phyloP scores from a whole-genome alignment of 2,113 vertebrate species.

The Gallinago jamesoni region DNA sequence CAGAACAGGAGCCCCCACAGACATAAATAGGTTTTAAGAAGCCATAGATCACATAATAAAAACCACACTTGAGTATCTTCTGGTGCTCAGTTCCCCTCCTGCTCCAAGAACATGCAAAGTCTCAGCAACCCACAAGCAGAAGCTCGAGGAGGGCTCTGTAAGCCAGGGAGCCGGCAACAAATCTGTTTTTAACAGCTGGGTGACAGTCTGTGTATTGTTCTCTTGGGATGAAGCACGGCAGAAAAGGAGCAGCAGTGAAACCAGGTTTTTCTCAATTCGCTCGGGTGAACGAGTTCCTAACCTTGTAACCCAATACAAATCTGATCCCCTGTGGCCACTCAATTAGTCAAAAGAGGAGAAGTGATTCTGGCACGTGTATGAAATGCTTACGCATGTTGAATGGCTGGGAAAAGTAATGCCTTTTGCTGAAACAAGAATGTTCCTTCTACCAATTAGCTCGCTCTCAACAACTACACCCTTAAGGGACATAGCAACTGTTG shows the following conservation, averaged over 20 bases:
- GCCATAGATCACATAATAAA: not conserved
- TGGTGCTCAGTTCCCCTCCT: not conserved
- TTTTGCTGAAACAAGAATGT: not conserved
- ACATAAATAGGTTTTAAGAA: not conserved
- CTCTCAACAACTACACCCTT: not conserved
- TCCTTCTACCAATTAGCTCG: not conserved
- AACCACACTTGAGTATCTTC: not conserved
- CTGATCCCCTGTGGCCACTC: not conserved
- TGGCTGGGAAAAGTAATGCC: not conserved
- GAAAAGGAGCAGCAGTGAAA: not conserved
- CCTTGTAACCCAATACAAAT: not conserved
- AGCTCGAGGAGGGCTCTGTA: not conserved
- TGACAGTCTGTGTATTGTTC: not conserved
- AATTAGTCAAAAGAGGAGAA: not conserved
- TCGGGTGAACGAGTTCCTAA: not conserved
- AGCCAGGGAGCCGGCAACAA: not conserved
- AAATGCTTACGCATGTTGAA: not conserved
- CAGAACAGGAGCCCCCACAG: not conserved
- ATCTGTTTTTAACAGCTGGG: not conserved
- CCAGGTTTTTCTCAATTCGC: not conserved
- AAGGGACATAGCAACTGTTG: not conserved
- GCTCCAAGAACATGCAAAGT: not conserved
- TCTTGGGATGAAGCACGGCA: not conserved
- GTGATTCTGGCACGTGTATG: not conserved
- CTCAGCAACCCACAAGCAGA: not conserved